A percentile compares a stretch with the other conserved stretches of the same genome.
phyloP scores from a whole-genome alignment of 1,140 invertebrate species.

The Trichomalopsis sarcophagae region DNA sequence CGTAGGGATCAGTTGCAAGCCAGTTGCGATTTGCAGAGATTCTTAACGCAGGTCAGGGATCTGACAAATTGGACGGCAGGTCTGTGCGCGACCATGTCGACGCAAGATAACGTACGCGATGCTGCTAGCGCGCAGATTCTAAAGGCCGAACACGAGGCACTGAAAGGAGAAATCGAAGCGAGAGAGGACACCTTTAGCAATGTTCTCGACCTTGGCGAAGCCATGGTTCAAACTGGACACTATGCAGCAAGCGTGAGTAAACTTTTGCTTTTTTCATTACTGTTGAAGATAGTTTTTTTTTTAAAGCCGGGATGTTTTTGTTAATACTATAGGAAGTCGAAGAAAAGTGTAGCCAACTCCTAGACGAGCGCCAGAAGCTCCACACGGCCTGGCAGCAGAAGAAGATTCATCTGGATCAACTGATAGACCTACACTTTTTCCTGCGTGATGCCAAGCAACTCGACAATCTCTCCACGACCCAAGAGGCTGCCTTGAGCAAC shows the following conservation, averaged over 20 bases:
- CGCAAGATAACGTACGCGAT: constrained; percentile 89
- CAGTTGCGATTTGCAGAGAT: constrained; percentile 92
- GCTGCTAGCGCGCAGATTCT: constrained; percentile 91
- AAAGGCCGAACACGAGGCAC: constrained; percentile 91
- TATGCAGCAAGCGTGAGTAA: constrained; percentile 79
- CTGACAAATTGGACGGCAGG: constrained; percentile 91
- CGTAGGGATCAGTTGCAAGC: constrained; percentile 89
- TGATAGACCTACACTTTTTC: constrained; percentile 96
- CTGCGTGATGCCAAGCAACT: constrained; percentile 95
- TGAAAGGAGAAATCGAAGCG: constrained; percentile 96
- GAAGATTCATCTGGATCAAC: constrained; percentile 93
- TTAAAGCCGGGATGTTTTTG: neutral
- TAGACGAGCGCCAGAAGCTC: constrained; percentile 86
- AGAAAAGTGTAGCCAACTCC: constrained; percentile 84
- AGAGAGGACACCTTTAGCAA: constrained; percentile 89
- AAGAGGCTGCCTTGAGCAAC: constrained; percentile 85
- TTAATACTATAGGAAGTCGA: constrained; percentile 80
- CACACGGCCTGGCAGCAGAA: constrained; percentile 92
- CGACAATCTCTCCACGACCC: constrained; percentile 90
- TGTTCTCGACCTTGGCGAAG: constrained; percentile 86
- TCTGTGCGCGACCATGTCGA: constrained; percentile 85
- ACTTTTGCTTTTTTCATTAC: neutral
- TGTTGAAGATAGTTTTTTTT: neutral
- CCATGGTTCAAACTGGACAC: constrained; percentile 91
- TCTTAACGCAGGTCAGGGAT: constrained; percentile 87